phyloP scores from a whole-genome alignment of 2,797 vertebrate species.

The Ammospiza maritima region DNA sequence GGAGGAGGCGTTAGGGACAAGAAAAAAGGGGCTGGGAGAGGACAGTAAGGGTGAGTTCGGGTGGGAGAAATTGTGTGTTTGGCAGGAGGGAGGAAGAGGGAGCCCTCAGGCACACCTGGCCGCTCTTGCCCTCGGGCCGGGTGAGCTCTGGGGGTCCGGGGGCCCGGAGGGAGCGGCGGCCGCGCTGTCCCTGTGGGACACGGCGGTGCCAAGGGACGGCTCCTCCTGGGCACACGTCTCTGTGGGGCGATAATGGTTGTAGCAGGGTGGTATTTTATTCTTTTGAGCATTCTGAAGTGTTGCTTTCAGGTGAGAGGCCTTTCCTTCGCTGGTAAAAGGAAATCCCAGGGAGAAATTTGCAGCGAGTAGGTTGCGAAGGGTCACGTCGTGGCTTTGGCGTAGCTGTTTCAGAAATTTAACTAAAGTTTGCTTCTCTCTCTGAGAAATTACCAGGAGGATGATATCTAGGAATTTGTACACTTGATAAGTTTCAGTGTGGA shows the following conservation, averaged over 20 bases:
- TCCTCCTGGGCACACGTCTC: not conserved
- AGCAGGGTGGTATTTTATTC: not conserved
- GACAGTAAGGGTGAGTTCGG: too few species aligned
- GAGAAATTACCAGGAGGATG: rapidly evolving
- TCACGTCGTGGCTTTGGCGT: rapidly evolving
- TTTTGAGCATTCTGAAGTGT: not conserved
- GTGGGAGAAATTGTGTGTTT: not conserved
- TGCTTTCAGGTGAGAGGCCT: not conserved
- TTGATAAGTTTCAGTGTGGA: rapidly evolving
- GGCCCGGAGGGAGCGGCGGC: not conserved
- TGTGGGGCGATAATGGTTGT: too few species aligned
- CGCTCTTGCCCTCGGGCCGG: rapidly evolving
- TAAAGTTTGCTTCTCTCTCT: not conserved
- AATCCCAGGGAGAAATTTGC: not conserved
- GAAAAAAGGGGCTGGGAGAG: not conserved
- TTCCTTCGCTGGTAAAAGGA: not conserved
- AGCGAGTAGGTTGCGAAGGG: not conserved
- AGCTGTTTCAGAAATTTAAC: not conserved
- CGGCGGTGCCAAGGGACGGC: not conserved
- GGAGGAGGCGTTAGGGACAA: not conserved
- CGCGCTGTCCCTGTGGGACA: not conserved
- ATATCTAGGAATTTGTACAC: not conserved
- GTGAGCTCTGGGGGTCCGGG: not conserved
- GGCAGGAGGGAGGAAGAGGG: not conserved
- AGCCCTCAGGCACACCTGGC: not conserved